Evolutionary conservation across 2,797 vertebrate species (phyloP).

Genomic region (Moxostoma hubbsi): DNA sequence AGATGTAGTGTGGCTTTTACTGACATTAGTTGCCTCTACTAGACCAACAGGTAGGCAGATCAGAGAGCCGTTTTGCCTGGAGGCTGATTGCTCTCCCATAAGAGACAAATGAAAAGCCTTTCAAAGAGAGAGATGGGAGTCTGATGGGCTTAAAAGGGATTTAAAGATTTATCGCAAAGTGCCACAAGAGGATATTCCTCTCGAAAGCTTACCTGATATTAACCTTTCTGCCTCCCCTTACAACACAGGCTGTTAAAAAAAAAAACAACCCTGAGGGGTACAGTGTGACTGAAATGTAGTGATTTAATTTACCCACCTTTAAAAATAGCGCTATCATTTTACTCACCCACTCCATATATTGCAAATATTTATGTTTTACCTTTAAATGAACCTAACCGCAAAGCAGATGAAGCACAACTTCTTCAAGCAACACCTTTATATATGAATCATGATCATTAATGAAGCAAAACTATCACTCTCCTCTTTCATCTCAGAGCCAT

Average conservation of each 20-base stretch:
- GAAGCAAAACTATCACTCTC: conserved; percentile 25
- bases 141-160: conserved; percentile 53
- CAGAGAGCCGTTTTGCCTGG: conserved; percentile 21
- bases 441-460: conserved; percentile 47
- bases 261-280: no score
- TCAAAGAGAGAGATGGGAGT: conserved; percentile 37
- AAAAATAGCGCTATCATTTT: no score
- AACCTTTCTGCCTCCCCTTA: conserved; percentile 30
- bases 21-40: conserved; percentile 15
- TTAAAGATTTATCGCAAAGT: conserved; percentile 65
- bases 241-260: no score
- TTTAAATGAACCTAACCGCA: no score
- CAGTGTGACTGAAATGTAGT: no score
- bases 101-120: conserved; percentile 48
- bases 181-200: conserved; percentile 55
- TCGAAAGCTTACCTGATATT: conserved; percentile 60
- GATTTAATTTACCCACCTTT: no score
- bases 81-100: conserved; percentile 45
- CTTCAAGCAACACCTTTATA: conserved; percentile 20
- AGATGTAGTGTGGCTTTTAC: background rate
- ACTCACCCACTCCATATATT: no score
- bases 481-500: conserved; percentile 41
- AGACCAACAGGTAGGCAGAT: conserved; percentile 15
- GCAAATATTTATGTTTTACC: no score
- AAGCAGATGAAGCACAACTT: background rate